Evolutionary conservation across 2,888 invertebrate species (phyloP).

Genomic region (Thumatha senex): DNA sequence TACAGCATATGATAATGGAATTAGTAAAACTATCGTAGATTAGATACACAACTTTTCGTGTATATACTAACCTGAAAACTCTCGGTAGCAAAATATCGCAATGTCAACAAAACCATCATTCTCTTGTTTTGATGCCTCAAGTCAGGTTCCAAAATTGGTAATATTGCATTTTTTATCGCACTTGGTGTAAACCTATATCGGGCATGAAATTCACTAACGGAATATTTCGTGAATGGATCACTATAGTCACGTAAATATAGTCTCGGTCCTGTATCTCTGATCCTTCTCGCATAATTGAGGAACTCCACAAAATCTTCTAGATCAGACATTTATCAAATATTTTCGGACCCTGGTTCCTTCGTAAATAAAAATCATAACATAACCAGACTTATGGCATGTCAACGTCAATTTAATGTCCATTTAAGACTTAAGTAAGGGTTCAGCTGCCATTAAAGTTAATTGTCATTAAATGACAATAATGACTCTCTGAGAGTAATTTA

Average conservation of each 20-base stretch:
- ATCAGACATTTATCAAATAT: neutral
- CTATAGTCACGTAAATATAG: constrained; percentile 1
- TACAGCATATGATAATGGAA: no score
- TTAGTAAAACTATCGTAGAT: no score
- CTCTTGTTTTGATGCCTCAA: neutral
- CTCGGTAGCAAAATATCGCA: neutral
- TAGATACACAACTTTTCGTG: no score
- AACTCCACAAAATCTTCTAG: neutral
- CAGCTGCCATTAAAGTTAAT: no score
- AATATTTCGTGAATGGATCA: constrained; percentile 13
- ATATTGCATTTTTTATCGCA: neutral
- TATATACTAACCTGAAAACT: no score
- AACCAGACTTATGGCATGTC: no score
- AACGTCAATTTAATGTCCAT: no score
- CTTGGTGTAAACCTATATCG: constrained; percentile 4
- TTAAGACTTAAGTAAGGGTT: no score
- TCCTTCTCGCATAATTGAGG: neutral
- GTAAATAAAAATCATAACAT: no score
- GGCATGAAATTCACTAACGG: constrained; percentile 9
- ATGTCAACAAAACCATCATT: neutral
- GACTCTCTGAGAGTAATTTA: no score
- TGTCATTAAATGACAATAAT: no score
- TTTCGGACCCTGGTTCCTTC: no score
- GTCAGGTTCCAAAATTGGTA: neutral
- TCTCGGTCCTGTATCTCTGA: neutral